Conservation (phyloP, 1,140 invertebrate species). For the Venturia canescens region DNA sequence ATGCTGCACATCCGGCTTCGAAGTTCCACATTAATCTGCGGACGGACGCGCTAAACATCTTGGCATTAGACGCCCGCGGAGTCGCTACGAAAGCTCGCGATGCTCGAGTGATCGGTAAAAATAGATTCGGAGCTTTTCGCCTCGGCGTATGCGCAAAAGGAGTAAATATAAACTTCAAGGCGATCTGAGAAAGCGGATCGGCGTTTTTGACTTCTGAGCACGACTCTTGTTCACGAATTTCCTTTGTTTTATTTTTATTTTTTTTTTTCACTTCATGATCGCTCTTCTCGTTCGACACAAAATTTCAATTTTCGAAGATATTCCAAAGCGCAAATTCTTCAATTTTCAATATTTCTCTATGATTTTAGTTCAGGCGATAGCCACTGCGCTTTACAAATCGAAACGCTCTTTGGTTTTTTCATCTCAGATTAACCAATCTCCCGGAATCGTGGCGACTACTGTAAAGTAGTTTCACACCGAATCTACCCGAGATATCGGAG, state of each 20-base stretch:
- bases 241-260: background rate
- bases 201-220: background rate
- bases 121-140: constrained; percentile 5
- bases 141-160: background rate
- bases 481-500: no score
- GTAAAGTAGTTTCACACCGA: no score
- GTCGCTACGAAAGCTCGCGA: background rate
- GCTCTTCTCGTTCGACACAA: no score
- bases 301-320: no score
- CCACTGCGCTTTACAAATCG: no score
- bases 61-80: constrained; percentile 29
- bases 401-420: no score
- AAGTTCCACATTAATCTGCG: background rate
- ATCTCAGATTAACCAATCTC: no score
- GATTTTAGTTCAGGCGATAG: no score
- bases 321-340: no score
- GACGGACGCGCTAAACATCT: background rate
- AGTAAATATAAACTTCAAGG: constrained; percentile 44
- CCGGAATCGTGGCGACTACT: no score
- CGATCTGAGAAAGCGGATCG: background rate
- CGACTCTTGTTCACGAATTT: background rate
- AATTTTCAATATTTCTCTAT: no score
- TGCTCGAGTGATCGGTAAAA: background rate
- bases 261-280: no score
- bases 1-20: background rate